Percentiles rank a stretch among this genome's conserved stretches.
phyloP scores from a whole-genome alignment of 2,797 vertebrate genomes.

The Epinephelus awoara region DNA sequence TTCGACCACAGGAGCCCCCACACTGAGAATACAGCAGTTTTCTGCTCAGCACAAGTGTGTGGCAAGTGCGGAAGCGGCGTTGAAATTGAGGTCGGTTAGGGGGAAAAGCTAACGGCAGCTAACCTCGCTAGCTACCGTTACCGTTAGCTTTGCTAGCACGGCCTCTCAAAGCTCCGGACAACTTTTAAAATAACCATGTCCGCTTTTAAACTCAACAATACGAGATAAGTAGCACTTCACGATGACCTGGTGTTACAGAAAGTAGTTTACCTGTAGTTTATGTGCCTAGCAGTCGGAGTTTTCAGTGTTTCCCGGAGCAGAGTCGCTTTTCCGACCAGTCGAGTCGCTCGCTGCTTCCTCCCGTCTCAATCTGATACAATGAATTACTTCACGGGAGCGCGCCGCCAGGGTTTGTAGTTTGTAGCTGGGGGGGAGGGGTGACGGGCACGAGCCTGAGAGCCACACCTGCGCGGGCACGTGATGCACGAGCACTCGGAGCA shows the following conservation, averaged over 20 bases:
- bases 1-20: neutral
- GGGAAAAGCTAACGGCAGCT: constrained; percentile 60
- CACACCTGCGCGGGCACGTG: constrained; percentile 88
- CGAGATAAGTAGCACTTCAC: rapidly evolving
- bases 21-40: neutral
- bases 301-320: constrained; percentile 53
- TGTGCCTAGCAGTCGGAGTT: constrained; percentile 56
- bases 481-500: neutral
- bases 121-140: constrained; percentile 54
- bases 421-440: constrained; percentile 76
- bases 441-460: constrained; percentile 80
- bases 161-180: constrained; percentile 55
- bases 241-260: neutral
- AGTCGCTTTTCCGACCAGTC: constrained; percentile 55
- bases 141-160: constrained; percentile 47
- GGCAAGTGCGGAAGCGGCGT: constrained; percentile 74
- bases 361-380: constrained; percentile 78
- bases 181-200: constrained; percentile 58
- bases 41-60: neutral
- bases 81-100: constrained; percentile 54
- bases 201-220: constrained; percentile 2
- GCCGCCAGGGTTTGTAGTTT: constrained; percentile 67
- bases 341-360: constrained; percentile 57
- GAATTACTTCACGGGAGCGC: constrained; percentile 82
- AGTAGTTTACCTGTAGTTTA: constrained; percentile 83